These are phyloP conservation scores for Sapayoa aenigma DNA, from an alignment of 2,113 vertebrate species.

Conservation along the genomic window DNA sequence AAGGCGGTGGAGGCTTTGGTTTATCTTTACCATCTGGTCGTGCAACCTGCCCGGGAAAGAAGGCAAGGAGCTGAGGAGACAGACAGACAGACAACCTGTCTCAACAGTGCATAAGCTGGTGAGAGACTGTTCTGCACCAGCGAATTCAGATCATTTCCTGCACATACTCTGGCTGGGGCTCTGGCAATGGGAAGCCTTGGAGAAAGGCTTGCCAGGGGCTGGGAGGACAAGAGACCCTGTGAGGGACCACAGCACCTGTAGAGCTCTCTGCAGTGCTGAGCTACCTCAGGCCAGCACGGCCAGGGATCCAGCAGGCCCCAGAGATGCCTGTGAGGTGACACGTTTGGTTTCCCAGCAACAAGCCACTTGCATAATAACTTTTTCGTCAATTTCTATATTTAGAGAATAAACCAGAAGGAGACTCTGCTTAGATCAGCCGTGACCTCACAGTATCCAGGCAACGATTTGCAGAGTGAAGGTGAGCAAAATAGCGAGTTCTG, in stretches of 20 bases:
- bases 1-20: conserved; percentile 96
- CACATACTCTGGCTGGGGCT: fast-evolving
- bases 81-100: background rate
- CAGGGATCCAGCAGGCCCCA: background rate
- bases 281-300: background rate
- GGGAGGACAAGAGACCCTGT: background rate
- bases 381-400: conserved; percentile 6
- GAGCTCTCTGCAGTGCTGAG: background rate
- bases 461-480: background rate
- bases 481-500: background rate
- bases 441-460: conserved; percentile 56
- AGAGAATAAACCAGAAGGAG: conserved; percentile 8
- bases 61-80: background rate
- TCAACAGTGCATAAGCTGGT: background rate
- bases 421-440: background rate
- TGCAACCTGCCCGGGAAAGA: conserved; percentile 81
- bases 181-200: background rate
- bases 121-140: background rate
- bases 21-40: conserved; percentile 98
- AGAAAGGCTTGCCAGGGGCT: background rate
- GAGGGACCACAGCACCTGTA: background rate
- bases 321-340: background rate
- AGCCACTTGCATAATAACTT: background rate
- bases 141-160: fast-evolving
- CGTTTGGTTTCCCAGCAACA: conserved; percentile 1